phyloP scores from a whole-genome alignment of 2,113 vertebrate genomes.

The Strix aluco region DNA sequence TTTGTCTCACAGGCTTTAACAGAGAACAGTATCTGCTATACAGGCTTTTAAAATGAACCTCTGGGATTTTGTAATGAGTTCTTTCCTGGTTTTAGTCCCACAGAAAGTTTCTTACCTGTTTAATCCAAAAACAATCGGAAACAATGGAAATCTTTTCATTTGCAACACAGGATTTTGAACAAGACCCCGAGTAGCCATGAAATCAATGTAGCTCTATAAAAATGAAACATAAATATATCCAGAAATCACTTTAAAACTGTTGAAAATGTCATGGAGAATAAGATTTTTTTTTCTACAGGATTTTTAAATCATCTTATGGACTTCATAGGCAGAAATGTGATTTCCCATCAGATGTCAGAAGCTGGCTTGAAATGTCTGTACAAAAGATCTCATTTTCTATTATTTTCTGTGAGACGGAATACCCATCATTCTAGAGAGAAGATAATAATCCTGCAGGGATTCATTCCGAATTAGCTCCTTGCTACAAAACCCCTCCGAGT shows the following conservation, averaged over 20 bases:
- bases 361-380: neutral
- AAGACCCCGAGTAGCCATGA: neutral
- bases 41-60: neutral
- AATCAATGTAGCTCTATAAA: neutral
- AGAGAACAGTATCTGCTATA: neutral
- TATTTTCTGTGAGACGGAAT: neutral
- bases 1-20: neutral
- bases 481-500: neutral
- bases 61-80: neutral
- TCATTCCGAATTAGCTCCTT: neutral
- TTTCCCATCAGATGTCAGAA: neutral
- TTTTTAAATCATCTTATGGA: neutral
- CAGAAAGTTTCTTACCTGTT: neutral
- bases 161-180: neutral
- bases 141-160: constrained; percentile 13
- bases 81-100: constrained; percentile 8
- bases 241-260: neutral
- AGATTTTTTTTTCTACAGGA: neutral
- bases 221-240: neutral
- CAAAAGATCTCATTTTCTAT: neutral
- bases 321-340: neutral
- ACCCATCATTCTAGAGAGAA: neutral
- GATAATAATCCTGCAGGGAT: neutral
- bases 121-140: neutral
- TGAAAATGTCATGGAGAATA: neutral